Conservation (phyloP, 2,113 vertebrate species). For the human (Homo sapiens) region GRCh38 chr7:72430501-72431000, state of each 20-base stretch:
- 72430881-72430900: constrained; percentile 67
- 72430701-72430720: not conserved
- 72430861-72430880: not conserved
- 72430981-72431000: no score
- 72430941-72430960: not conserved
- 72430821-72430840: constrained; percentile 68
- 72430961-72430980: not conserved
- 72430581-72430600: not conserved
- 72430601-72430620: not conserved
- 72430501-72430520: not conserved
- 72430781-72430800: not conserved
- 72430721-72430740: not conserved
- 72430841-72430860: not conserved
- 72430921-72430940: not conserved
- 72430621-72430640: not conserved
- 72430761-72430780: not conserved
- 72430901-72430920: not conserved
- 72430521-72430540: not conserved
- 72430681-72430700: not conserved
- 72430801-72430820: constrained; percentile 62
- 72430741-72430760: not conserved
- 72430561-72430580: not conserved
- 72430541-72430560: not conserved
- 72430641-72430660: not conserved
- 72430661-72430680: not conserved